phyloP scores from a whole-genome alignment of 2,797 vertebrate species.

The Picus viridis region DNA sequence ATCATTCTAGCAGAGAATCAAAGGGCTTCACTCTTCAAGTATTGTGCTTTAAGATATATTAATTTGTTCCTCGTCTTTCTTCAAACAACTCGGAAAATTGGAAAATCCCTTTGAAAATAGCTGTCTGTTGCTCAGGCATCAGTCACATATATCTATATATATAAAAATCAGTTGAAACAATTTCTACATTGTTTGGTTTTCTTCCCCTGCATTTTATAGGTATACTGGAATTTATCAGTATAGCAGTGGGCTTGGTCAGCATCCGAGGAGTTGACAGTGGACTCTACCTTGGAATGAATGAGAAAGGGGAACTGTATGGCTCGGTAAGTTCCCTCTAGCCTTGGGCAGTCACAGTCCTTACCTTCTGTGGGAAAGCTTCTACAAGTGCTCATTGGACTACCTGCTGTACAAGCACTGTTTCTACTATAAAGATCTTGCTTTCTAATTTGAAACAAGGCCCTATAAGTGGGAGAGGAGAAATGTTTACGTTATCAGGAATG shows the following conservation, averaged over 20 bases:
- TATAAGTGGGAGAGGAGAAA: neutral
- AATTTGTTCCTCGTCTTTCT: neutral
- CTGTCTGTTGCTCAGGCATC: neutral
- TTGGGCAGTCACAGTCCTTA: neutral
- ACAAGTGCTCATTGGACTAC: neutral
- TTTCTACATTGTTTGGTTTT: neutral
- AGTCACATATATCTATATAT: neutral
- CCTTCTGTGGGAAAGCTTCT: neutral
- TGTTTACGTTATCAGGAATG: neutral
- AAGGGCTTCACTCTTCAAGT: neutral
- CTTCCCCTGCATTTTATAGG: slow-evolving; percentile 79
- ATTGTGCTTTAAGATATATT: neutral
- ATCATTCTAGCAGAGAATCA: neutral
- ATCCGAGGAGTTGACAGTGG: slow-evolving; percentile 97
- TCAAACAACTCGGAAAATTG: neutral
- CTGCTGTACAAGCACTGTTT: neutral
- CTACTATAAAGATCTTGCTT: neutral
- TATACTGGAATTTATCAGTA: slow-evolving; percentile 99
- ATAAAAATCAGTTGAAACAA: neutral
- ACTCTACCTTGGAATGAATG: slow-evolving; percentile 97
- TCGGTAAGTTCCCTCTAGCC: slow-evolving; percentile 86
- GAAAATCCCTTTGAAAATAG: neutral
- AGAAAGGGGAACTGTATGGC: slow-evolving; percentile 93
- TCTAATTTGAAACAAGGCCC: neutral
- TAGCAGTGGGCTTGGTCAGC: slow-evolving; percentile 98